These are phyloP conservation scores for Onychomys leucogaster DNA, from an alignment of 2,797 vertebrate species.

Conservation along the genomic window DNA sequence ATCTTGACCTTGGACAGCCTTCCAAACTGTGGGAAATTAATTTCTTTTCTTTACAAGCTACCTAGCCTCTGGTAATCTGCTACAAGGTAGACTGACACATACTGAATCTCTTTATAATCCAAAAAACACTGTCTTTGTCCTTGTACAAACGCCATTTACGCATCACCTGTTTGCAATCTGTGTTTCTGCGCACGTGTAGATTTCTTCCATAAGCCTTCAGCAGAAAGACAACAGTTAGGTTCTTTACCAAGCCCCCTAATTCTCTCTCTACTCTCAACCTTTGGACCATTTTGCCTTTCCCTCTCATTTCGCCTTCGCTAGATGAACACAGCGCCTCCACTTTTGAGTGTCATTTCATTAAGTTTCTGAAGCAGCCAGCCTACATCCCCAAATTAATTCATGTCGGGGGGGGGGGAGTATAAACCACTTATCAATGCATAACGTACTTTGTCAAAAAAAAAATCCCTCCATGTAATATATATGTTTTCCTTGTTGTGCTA, in stretches of 20 bases:
- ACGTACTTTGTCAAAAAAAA: slow-evolving; percentile 61
- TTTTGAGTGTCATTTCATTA: slow-evolving; percentile 77
- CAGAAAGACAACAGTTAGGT: background rate
- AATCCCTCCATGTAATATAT: slow-evolving; percentile 25
- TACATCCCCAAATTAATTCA: slow-evolving; percentile 67
- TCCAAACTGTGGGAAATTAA: background rate
- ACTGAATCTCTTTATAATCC: background rate
- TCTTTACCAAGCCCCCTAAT: slow-evolving; percentile 32
- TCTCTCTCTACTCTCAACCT: slow-evolving; percentile 11
- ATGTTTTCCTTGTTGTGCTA: slow-evolving; percentile 60
- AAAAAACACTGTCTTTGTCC: background rate
- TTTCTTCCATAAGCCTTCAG: background rate
- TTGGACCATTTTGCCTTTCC: slow-evolving; percentile 37
- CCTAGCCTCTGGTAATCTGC: background rate
- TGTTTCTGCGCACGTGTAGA: background rate
- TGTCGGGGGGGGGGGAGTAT: slow-evolving; percentile 37
- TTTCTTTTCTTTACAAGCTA: background rate
- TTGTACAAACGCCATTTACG: background rate
- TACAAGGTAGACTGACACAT: background rate
- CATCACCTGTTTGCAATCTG: background rate
- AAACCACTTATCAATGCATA: slow-evolving; percentile 67
- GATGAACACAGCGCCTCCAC: background rate
- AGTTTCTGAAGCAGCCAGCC: slow-evolving; percentile 61
- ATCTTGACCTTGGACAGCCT: background rate
- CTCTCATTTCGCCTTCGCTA: slow-evolving; percentile 12